Conservation (phyloP, 2,113 vertebrate species). For the Harpagus bidentatus region DNA sequence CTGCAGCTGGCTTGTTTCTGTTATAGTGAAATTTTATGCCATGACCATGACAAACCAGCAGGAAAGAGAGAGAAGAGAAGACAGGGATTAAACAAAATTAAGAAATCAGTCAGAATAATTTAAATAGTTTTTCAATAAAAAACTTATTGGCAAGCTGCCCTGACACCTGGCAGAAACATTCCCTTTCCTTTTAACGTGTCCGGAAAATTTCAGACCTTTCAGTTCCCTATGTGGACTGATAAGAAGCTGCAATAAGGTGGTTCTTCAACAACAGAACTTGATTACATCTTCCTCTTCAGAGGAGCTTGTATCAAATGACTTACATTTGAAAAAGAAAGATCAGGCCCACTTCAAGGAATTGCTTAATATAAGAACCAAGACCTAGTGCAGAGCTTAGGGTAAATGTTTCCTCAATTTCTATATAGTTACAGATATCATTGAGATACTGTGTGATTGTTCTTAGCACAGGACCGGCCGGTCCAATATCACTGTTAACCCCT, state of each 20-base stretch:
- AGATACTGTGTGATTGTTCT: background rate
- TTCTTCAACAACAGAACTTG: background rate
- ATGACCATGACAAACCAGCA: background rate
- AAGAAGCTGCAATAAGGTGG: background rate
- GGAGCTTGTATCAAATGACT: background rate
- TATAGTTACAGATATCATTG: background rate
- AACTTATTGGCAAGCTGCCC: background rate
- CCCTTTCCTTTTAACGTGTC: background rate
- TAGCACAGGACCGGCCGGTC: background rate
- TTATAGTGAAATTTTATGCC: background rate
- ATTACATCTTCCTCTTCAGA: background rate
- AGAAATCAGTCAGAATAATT: background rate
- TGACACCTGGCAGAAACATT: background rate
- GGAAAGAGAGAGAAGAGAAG: background rate
- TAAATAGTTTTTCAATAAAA: background rate
- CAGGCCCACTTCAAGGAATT: background rate
- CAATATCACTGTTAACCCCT: background rate
- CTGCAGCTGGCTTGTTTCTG: background rate
- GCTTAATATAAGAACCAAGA: background rate
- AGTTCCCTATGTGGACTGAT: background rate
- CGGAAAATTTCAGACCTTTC: background rate
- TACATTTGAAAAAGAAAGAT: background rate
- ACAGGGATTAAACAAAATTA: background rate
- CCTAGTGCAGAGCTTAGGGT: background rate
- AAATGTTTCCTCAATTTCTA: background rate